phyloP scores from a whole-genome alignment of 2,888 invertebrate genomes.

The Agapostemon virescens region DNA sequence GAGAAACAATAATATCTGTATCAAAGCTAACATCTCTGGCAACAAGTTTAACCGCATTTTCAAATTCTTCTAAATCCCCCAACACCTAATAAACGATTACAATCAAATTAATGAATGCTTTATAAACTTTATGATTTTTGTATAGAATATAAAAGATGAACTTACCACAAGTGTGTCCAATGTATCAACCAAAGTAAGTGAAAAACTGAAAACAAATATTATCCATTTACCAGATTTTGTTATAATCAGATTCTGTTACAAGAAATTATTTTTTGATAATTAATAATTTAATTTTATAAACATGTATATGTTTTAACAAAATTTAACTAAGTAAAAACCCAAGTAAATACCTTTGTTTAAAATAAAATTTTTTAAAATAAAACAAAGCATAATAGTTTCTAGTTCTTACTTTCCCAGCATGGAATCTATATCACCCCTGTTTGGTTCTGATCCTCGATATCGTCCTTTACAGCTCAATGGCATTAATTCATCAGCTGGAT shows the following conservation, averaged over 20 bases:
- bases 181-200: constrained; percentile 96
- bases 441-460: constrained; percentile 93
- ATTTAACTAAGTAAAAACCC: not conserved
- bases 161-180: constrained; percentile 93
- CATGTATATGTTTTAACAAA: not conserved
- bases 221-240: constrained; percentile 17
- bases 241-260: not conserved
- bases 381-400: constrained; percentile 4
- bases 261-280: not conserved
- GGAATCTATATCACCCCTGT: constrained; percentile 98
- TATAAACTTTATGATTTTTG: constrained; percentile 1
- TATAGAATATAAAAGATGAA: constrained; percentile 32
- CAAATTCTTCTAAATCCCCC: constrained; percentile 97
- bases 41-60: constrained; percentile 92
- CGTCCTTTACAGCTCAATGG: constrained; percentile 96
- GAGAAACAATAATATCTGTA: constrained; percentile 96
- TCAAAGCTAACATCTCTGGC: constrained; percentile 95
- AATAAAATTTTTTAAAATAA: constrained; percentile 27
- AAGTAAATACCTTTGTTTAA: not conserved
- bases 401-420: constrained; percentile 94
- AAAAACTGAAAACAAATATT: constrained; percentile 88
- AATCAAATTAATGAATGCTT: constrained; percentile 7
- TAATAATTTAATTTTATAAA: not conserved
- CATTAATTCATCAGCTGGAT: constrained; percentile 99
- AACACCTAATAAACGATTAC: constrained; percentile 83